phyloP scores from a whole-genome alignment of 2,888 invertebrate species.

The Ceraclea dissimilis region DNA sequence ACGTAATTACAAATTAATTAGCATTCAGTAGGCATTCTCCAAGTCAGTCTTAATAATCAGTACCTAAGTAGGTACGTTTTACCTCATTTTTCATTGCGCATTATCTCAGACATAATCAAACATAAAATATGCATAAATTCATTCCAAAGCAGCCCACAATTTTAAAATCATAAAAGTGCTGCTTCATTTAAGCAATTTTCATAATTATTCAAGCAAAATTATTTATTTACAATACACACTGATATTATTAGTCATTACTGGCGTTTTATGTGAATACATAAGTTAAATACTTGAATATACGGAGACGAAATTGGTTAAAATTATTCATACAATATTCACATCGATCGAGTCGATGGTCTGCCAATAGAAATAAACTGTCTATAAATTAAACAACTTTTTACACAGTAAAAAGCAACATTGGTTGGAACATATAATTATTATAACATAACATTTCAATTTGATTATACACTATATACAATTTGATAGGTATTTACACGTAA shows the following conservation, averaged over 20 bases:
- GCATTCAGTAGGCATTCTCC: too few relatives aligned
- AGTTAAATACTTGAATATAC: background rate
- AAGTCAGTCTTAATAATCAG: too few relatives aligned
- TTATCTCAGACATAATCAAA: too few relatives aligned
- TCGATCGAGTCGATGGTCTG: background rate
- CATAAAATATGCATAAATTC: too few relatives aligned
- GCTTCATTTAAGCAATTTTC: too few relatives aligned
- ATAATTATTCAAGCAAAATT: too few relatives aligned
- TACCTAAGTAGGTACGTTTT: too few relatives aligned
- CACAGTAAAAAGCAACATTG: background rate
- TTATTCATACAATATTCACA: background rate
- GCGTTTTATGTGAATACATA: background rate
- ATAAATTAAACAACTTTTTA: background rate
- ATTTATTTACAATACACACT: too few relatives aligned
- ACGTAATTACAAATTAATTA: too few relatives aligned
- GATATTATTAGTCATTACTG: background rate
- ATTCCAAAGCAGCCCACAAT: too few relatives aligned
- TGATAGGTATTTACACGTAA: background rate
- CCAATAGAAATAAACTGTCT: background rate
- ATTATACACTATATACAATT: background rate
- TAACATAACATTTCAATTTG: constrained; percentile 1
- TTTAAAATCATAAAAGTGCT: too few relatives aligned
- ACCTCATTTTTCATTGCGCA: too few relatives aligned
- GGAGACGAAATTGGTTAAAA: background rate
- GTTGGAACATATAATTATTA: background rate